Percentiles rank a stretch among this genome's conserved stretches.
Evolutionary conservation across 1,140 invertebrate genomes (phyloP).

Genomic region (Geopemphigus sp.): DNA sequence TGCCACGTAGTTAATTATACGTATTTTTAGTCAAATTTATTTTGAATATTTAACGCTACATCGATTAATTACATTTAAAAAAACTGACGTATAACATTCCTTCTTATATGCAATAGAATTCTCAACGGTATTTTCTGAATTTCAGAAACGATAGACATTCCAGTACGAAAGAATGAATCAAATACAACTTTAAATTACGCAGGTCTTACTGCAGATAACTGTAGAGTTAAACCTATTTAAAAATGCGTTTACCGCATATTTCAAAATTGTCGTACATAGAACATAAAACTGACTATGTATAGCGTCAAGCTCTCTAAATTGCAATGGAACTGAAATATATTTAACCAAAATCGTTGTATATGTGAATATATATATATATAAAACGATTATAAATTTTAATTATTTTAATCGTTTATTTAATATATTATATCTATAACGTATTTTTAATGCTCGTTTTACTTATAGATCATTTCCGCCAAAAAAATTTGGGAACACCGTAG

Average conservation of each 20-base stretch:
- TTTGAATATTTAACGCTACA: background rate
- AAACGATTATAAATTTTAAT: too few relatives aligned
- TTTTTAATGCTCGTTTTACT: background rate
- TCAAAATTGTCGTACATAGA: background rate
- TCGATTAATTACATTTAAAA: background rate
- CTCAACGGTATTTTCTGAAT: background rate
- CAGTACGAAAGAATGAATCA: background rate
- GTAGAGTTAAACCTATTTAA: slow-evolving; percentile 19
- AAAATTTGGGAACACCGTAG: too few relatives aligned
- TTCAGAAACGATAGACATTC: slow-evolving; percentile 12
- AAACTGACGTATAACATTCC: background rate
- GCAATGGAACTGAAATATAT: background rate
- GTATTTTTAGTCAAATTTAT: background rate
- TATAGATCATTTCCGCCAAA: background rate
- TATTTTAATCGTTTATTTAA: background rate
- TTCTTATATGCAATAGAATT: background rate
- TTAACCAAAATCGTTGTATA: too few relatives aligned
- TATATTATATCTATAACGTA: too few relatives aligned
- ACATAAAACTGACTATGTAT: background rate
- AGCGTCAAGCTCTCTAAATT: background rate
- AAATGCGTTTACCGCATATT: background rate
- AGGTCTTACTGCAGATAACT: background rate
- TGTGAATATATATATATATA: too few relatives aligned
- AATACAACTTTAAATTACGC: background rate
- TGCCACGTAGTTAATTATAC: too few relatives aligned